Percentiles rank a stretch among this genome's conserved stretches.
These are phyloP conservation scores for Cathartes aura DNA, from an alignment of 2,113 vertebrate species.

Conservation along the genomic window DNA sequence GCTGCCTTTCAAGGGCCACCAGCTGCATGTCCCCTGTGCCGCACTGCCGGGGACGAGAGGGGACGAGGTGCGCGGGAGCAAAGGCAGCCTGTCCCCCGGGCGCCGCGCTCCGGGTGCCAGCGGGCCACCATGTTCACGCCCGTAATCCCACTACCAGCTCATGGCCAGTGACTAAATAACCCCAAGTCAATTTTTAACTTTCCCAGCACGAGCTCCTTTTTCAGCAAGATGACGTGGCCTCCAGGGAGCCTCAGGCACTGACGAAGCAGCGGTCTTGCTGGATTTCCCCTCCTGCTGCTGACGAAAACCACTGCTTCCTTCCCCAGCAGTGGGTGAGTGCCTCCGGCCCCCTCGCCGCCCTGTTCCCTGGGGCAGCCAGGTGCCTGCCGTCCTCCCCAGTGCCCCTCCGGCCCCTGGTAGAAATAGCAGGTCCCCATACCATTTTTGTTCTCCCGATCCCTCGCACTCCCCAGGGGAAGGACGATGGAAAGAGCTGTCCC, in stretches of 20 bases:
- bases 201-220: neutral
- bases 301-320: neutral
- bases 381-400: neutral
- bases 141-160: accelerated
- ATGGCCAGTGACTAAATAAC: neutral
- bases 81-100: neutral
- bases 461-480: neutral
- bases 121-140: accelerated
- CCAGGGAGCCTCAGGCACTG: neutral
- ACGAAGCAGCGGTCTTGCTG: neutral
- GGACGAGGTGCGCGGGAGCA: neutral
- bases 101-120: accelerated
- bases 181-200: neutral
- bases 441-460: neutral
- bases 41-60: neutral
- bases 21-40: neutral
- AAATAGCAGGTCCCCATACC: neutral
- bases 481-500: neutral
- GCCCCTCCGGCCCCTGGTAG: neutral
- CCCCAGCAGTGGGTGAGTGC: neutral
- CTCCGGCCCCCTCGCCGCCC: neutral
- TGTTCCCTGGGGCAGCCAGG: accelerated
- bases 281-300: conserved; percentile 27
- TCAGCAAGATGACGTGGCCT: neutral
- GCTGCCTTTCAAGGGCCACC: neutral